Conservation (phyloP, 2,797 vertebrate species). For the Pithecia hirsuta region DNA sequence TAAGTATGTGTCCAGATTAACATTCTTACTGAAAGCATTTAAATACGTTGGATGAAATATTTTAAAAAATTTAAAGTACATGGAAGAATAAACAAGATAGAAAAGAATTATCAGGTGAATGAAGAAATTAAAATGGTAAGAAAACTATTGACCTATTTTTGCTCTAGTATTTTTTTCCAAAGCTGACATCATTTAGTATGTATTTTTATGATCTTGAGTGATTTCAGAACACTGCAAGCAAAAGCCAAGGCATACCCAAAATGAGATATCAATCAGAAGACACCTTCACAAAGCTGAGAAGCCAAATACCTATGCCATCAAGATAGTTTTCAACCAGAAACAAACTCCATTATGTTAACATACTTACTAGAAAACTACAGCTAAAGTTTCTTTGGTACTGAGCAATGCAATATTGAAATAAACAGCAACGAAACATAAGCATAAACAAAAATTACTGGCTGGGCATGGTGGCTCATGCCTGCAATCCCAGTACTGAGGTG, state of each 20-base stretch:
- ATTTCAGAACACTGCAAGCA: not conserved
- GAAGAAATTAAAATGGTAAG: not conserved
- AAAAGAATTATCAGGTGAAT: not conserved
- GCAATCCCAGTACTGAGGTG: too few species aligned
- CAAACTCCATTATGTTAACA: not conserved
- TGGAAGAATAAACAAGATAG: not conserved
- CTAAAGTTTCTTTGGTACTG: not conserved
- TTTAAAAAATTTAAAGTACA: not conserved
- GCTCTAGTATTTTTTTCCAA: not conserved
- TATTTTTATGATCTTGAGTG: not conserved
- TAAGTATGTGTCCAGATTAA: not conserved
- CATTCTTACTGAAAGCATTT: not conserved
- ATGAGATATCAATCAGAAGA: not conserved
- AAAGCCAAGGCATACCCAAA: not conserved
- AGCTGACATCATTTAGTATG: not conserved
- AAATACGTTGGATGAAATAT: not conserved
- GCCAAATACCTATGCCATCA: not conserved
- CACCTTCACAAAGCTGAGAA: not conserved
- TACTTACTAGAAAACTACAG: not conserved
- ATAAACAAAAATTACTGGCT: not conserved
- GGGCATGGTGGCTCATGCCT: too few species aligned
- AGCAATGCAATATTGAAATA: not conserved
- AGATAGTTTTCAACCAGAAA: not conserved
- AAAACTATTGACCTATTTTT: not conserved
- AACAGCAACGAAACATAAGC: not conserved